phyloP scores from a whole-genome alignment of 2,888 invertebrate genomes.

The Netelia virgata region DNA sequence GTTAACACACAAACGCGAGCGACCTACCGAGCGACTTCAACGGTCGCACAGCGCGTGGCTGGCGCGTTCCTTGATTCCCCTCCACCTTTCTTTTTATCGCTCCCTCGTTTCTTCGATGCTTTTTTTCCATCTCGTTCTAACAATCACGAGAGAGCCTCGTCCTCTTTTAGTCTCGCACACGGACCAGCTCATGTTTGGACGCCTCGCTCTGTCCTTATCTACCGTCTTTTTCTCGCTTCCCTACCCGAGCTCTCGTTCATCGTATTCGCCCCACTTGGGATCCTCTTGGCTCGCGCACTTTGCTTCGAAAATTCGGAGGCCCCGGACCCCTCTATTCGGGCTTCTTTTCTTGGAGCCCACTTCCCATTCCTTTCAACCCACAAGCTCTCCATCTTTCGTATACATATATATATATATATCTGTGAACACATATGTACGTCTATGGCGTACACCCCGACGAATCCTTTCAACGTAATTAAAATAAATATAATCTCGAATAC shows the following conservation, averaged over 20 bases:
- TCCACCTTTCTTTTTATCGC: constrained; percentile 64
- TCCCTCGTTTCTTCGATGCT: constrained; percentile 49
- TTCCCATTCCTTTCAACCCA: constrained; percentile 37
- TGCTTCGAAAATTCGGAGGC: constrained; percentile 48
- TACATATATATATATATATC: constrained; percentile 1
- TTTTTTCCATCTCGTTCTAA: constrained; percentile 46
- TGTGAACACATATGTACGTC: background rate
- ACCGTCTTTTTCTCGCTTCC: constrained; percentile 22
- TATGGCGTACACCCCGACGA: background rate
- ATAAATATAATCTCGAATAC: constrained; percentile 60
- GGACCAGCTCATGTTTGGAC: background rate
- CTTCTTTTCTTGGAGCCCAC: constrained; percentile 43
- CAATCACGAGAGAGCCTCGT: constrained; percentile 25
- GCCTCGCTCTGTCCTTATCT: background rate
- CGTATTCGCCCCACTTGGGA: constrained; percentile 18
- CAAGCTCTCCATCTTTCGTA: constrained; percentile 16
- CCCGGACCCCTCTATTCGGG: constrained; percentile 4
- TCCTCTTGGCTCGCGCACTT: constrained; percentile 40
- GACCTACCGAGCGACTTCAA: constrained; percentile 65
- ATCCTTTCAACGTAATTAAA: constrained; percentile 54
- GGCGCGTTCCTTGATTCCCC: constrained; percentile 71
- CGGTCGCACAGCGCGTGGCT: constrained; percentile 71
- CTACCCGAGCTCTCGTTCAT: background rate
- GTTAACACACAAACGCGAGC: constrained; percentile 17
- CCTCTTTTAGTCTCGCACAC: background rate